Base-by-base conservation (phyloP, 2,888 invertebrate species). In the Drosophila imparisetae region DNA sequence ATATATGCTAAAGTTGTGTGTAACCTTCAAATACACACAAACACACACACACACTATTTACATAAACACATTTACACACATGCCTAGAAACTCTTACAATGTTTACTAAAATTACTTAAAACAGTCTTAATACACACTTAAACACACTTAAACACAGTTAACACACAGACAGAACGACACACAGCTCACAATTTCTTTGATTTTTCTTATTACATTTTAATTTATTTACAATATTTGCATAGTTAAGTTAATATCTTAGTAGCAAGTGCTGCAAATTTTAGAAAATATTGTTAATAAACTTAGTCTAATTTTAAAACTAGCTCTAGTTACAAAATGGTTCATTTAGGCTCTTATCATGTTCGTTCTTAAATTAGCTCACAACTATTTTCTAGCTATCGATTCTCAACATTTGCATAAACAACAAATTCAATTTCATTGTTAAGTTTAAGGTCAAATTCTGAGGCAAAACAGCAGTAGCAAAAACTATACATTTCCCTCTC, bases 401-500 rank as follows among this genome's bases (percentile, higher is more conserved):
- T 36, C 11, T 29, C 24, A 40, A 34, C 11, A 48, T 38, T 30
- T 48, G 55, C 21, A 11, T 18, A 18, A 57, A 21, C 29, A 30
- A 63, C 66, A 59, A 75, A 72, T 59, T 69, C 18, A 38, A 38
- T 8, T 54, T 32, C 64, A 76, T 67, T 73, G 78, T 74, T 77
- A 89, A 82, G 86, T 86, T 90, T 82, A 89, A 90, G 87, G 89
- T 81, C 83, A 79, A 61, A 66, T 69, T 48, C 60, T 48, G 66
- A 45, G 45, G 45, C 61, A 66, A 62, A 62, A 65, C 32, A n/a
- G 32, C 42, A 36, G 6, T 27, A 49, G 38, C 11, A 21, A 58
- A 36, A 42, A 38, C 0, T 36, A 48, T 45, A 62, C 32, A 34
- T n/a, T 48, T 18, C 53, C 38, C 59, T 59, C 60, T 66, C 60